Conservation (phyloP, 2,888 invertebrate species). For the Myopa testacea region DNA sequence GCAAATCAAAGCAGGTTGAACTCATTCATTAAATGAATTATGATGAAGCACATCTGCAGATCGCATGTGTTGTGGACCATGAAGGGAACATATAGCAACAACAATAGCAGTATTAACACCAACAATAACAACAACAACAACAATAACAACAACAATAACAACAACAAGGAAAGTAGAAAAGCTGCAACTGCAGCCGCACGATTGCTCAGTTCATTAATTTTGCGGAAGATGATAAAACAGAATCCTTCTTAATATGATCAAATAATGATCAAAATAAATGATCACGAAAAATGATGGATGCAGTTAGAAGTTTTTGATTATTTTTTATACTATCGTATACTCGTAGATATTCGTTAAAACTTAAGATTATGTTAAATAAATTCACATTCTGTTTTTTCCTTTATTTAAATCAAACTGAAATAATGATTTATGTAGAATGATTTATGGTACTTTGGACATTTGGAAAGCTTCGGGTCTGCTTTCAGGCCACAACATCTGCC, state of each 20-base stretch:
- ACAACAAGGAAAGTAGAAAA: neutral
- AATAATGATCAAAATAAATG: constrained; percentile 20
- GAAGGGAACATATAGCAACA: neutral
- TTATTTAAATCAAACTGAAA: too few species aligned
- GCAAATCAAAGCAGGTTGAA: constrained; percentile 5
- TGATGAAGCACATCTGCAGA: constrained; percentile 8
- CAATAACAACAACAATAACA: neutral
- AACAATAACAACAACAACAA: neutral
- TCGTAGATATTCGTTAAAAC: too few species aligned
- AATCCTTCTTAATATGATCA: constrained; percentile 33
- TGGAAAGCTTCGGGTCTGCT: too few species aligned
- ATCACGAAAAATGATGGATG: constrained; percentile 2
- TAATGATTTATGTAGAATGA: constrained; percentile 18
- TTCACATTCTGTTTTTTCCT: too few species aligned
- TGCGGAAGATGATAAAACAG: constrained; percentile 18
- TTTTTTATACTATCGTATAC: too few species aligned
- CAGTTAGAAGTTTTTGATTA: neutral
- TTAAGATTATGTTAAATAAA: too few species aligned
- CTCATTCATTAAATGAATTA: constrained; percentile 14
- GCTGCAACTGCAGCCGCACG: too few species aligned
- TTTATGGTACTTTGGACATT: too few species aligned
- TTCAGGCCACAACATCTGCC: too few species aligned
- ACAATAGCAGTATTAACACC: neutral
- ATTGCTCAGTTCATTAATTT: constrained; percentile 17
- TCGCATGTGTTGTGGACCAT: neutral